Percentiles rank a stretch among this genome's conserved stretches.
Conservation (phyloP, 2,888 invertebrate species). For the Omphaloscelis lunosa region DNA sequence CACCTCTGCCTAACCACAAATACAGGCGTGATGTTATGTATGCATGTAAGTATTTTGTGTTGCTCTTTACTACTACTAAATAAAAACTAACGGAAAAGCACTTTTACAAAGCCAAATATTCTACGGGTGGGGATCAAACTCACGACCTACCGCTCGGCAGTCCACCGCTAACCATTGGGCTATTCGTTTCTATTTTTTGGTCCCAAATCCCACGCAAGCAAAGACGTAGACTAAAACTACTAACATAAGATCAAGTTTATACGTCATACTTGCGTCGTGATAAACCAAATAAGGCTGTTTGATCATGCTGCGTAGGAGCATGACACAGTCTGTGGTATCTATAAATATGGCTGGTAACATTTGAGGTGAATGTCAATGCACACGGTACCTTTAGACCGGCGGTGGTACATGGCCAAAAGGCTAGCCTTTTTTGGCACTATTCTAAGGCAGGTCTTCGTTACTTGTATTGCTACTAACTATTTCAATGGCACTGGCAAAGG, state of each 20-base stretch:
- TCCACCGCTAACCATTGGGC: too few species aligned
- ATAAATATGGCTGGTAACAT: conserved; percentile 41
- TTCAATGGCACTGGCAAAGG: too few species aligned
- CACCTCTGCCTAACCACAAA: too few species aligned
- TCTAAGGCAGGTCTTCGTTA: background rate
- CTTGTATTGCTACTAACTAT: too few species aligned
- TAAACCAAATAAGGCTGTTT: conserved; percentile 35
- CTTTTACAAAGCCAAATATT: too few species aligned
- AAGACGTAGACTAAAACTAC: background rate
- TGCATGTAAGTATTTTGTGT: too few species aligned
- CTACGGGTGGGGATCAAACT: background rate
- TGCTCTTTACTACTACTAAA: too few species aligned
- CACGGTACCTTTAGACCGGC: conserved; percentile 30
- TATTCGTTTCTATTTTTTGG: background rate
- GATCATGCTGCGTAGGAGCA: conserved; percentile 43
- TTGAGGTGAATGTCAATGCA: conserved; percentile 51
- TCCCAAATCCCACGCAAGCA: conserved; percentile 19
- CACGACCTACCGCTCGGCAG: background rate
- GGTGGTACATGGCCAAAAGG: conserved; percentile 23
- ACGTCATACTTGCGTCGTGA: conserved; percentile 46
- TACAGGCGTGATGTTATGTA: too few species aligned
- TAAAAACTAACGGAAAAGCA: background rate
- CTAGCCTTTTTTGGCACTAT: background rate
- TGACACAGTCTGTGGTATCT: conserved; percentile 26
- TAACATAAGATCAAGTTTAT: conserved; percentile 40